These are phyloP conservation scores for Sinocyclocheilus anophthalmus DNA, from an alignment of 2,113 vertebrate genomes.

Conservation along the genomic window DNA sequence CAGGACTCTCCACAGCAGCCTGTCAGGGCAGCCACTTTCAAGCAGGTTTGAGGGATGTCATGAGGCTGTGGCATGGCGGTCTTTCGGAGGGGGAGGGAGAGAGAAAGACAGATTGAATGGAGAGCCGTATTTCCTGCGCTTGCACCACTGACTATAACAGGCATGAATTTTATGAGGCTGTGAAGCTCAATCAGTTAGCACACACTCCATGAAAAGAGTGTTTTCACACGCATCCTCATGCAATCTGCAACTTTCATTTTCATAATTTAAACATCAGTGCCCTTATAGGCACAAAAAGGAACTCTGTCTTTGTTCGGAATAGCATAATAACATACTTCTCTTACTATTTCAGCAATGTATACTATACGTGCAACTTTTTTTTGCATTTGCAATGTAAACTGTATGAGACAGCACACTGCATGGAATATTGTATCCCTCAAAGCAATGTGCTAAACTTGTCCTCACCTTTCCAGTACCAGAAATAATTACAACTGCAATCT, in stretches of 20 bases:
- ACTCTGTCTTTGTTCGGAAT: background rate
- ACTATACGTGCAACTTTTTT: background rate
- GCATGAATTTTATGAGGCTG: conserved; percentile 47
- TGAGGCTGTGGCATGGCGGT: conserved; percentile 27
- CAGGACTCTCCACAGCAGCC: conserved; percentile 37
- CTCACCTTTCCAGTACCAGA: background rate
- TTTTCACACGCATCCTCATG: background rate
- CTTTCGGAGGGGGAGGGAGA: conserved; percentile 23
- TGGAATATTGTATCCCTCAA: background rate
- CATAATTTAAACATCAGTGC: background rate
- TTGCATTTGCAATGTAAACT: background rate
- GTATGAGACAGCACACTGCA: background rate
- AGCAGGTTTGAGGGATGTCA: conserved; percentile 46
- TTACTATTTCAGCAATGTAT: background rate
- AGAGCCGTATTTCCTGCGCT: conserved; percentile 50
- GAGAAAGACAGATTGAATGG: conserved; percentile 16
- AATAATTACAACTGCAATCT: background rate
- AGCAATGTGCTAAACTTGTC: background rate
- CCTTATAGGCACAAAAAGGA: background rate
- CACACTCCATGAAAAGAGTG: background rate
- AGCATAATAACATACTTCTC: background rate
- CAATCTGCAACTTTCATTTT: background rate
- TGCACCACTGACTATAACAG: conserved; percentile 52
- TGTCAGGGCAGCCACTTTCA: conserved; percentile 42
- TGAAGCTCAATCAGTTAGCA: conserved; percentile 24